A percentile compares a stretch with the other conserved stretches of the same genome.
Evolutionary conservation across 2,797 vertebrate species (phyloP).

Genomic region (Xerus rutilus): DNA sequence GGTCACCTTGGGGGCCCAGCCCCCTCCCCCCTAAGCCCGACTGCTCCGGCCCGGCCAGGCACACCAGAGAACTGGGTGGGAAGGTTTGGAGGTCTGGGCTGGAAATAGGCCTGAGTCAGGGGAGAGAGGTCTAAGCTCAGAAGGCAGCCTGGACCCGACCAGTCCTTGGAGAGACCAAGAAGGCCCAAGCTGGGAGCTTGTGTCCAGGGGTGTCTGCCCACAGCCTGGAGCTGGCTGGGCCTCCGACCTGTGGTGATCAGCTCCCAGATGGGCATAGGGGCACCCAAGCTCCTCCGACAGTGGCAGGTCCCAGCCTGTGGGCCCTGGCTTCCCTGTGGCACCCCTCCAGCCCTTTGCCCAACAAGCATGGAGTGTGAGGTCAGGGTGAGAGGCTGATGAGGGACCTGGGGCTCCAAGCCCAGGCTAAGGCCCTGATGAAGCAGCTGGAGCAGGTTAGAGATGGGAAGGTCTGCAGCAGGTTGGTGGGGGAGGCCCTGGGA

Average conservation of each 20-base stretch:
- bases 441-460: neutral
- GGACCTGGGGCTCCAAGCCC: rapidly evolving
- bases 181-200: neutral
- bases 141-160: neutral
- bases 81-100: rapidly evolving
- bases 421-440: neutral
- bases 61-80: neutral
- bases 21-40: neutral
- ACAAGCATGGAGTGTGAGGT: rapidly evolving
- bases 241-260: no score
- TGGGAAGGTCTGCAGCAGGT: no score
- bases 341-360: neutral
- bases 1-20: neutral
- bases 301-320: neutral
- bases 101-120: rapidly evolving
- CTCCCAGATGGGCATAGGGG: neutral
- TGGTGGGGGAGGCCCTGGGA: neutral
- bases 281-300: neutral
- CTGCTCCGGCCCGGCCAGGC: neutral
- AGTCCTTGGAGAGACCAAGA: rapidly evolving
- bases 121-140: neutral
- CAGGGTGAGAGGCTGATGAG: neutral
- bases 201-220: neutral
- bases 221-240: neutral
- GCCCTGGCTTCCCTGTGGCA: no score